Evolutionary conservation across 2,888 invertebrate genomes (phyloP).

Genomic region (Pseudococcus longispinus): DNA sequence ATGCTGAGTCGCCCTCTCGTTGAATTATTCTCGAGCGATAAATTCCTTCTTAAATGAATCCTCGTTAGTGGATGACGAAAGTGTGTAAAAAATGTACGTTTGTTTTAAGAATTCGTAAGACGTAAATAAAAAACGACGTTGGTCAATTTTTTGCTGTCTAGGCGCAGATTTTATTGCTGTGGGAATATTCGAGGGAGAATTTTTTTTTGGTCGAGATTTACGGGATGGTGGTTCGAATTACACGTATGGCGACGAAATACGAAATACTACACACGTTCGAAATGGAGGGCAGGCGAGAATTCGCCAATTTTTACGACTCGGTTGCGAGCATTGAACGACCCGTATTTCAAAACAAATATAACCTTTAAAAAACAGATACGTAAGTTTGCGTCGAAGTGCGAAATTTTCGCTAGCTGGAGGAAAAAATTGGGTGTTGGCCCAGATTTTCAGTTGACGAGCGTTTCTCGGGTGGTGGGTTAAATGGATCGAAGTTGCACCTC

Average conservation of each 20-base stretch:
- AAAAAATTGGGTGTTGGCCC: conserved; percentile 52
- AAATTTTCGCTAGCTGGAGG: not conserved
- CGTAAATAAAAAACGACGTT: not conserved
- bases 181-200: not conserved
- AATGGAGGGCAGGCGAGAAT: not conserved
- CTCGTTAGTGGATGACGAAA: not conserved
- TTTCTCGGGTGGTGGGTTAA: conserved; percentile 46
- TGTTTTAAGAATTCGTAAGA: not conserved
- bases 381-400: not conserved
- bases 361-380: not conserved
- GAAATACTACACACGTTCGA: not conserved
- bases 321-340: conserved; percentile 20
- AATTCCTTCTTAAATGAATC: not conserved
- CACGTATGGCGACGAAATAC: not conserved
- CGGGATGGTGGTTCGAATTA: not conserved
- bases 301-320: not conserved
- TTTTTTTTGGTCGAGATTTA: not conserved
- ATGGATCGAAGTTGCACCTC: conserved; percentile 55
- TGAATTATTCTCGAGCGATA: not conserved
- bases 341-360: conserved; percentile 30
- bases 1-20: not conserved
- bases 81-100: not conserved
- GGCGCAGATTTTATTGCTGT: not conserved
- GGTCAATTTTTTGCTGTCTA: not conserved
- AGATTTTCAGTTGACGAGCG: conserved; percentile 20